Evolutionary conservation across 2,113 vertebrate species (phyloP).

Genomic region (Hymenochirus boettgeri): DNA sequence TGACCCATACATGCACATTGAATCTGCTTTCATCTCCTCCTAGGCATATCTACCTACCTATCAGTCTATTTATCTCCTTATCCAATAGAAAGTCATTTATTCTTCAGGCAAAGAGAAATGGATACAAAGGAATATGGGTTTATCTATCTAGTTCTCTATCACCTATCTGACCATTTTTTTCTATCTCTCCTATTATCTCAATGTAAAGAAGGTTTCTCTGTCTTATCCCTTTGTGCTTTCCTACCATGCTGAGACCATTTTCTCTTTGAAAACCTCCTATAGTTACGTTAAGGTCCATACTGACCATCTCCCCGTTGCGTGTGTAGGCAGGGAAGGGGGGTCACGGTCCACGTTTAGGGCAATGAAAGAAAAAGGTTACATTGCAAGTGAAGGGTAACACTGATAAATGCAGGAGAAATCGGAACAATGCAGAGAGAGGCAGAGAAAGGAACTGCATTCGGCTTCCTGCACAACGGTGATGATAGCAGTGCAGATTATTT

Average conservation of each 20-base stretch:
- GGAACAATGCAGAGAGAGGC: neutral
- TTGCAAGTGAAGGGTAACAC: neutral
- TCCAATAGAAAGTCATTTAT: no score
- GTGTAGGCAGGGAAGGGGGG: no score
- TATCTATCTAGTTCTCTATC: neutral
- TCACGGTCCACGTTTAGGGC: no score
- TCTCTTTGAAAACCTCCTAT: neutral
- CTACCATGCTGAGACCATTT: neutral
- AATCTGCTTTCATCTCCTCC: neutral
- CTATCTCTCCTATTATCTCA: no score
- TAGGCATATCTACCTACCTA: neutral
- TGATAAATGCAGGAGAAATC: neutral
- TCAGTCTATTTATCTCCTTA: neutral
- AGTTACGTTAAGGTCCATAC: no score
- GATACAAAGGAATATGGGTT: no score
- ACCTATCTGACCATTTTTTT: no score
- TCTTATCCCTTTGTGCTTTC: neutral
- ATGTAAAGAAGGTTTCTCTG: neutral
- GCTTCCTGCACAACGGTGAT: slow-evolving; percentile 17
- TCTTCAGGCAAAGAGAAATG: no score
- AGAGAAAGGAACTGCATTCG: neutral
- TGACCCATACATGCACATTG: no score
- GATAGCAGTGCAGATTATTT: slow-evolving; percentile 8
- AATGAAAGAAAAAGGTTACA: neutral
- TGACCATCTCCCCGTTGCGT: no score